Evolutionary conservation across 2,888 invertebrate species (phyloP), one percentile per base, ranked within the genome.

Genomic region (Nomada fabriciana): DNA sequence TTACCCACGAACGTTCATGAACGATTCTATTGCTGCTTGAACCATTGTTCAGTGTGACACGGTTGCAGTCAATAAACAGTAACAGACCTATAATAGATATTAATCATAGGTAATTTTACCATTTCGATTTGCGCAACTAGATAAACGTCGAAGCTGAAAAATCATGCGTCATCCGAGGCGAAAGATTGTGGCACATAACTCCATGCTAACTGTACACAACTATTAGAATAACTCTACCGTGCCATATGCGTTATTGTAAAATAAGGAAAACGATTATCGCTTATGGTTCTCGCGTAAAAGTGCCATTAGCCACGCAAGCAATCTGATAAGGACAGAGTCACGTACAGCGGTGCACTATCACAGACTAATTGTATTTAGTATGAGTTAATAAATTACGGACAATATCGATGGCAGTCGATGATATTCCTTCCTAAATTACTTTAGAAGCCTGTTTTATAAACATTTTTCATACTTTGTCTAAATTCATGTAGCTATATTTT

Each of bases 101-200:
- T 68, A 63, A 55, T 80, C 72, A 20, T 11, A 10, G 43, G 43
- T 68, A 73, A 80, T 82, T 36, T 36, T 70, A 52, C 20, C 36
- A 65, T 65, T 74, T 65, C 67, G 29, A 5, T 75, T 52, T 57
- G 75, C 23, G 11, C 25, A 70, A 70, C 36, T 55, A 47, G 47
- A 36, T 75, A 75, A 60, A n/a, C 55, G 25, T 64, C 5, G 52
- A 47, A 59, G 60, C 63, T 61, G 68, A 43, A 61, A 47, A 69
- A 59, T 60, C 53, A 47, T 57, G 55, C 75, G 57, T 76, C 57
- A 67, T 68, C 43, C n/a, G 9, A 60, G 36, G 25, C 50, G n/a
- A 59, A 59, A 23, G 3, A 55, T 25, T 50, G 25, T 11, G 10
- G 43, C n/a, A 36, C 42, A 13, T 1, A 47, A 18, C 4, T 52